Evolutionary conservation across 2,113 vertebrate species (phyloP), one percentile per base, ranked within the genome.

Genomic region (Entelurus aequoreus): DNA sequence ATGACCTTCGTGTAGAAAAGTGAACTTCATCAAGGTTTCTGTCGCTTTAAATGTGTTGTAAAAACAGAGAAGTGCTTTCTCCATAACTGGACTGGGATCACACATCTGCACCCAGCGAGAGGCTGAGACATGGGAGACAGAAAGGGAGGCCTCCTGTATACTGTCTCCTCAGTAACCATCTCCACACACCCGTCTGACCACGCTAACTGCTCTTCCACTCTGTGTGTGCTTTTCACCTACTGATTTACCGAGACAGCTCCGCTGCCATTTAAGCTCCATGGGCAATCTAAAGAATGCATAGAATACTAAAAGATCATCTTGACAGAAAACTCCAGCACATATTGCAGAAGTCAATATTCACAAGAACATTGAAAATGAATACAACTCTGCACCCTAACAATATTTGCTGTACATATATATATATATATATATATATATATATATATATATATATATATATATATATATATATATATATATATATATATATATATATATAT

Each of bases 81-180:
- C 60, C 13, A 9, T 71, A 4, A 11, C 11, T 4, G 4, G 42
- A 46, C 42, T 11, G 42, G 57, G 71, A 76, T 65, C 68, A 66
- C 48, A 63, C 57, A 6, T 60, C 47, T 66, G 10, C 37, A 38
- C 71, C 46, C 65, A 75, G 63, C 49, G 15, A 48, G 54, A 58
- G 13, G 54, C 48, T 65, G 6, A 42, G 42, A 67, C 76, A 69
- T 69, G 63, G 67, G 46, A 60, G 55, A 60, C 5, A 56, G 47
- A 68, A 28, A 8, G 14, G 5, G 44, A 46, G 60, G 46, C 65
- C 38, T 61, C 40, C 57, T 3, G 8, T 71, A 77, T 72, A 16
- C 58, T 60, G 11, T 54, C 69, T 65, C 74, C 66, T 65, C 62
- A 69, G 73, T 64, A 58, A 77, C 63, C 59, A 49, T 66, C 37